phyloP scores from a whole-genome alignment of 2,113 vertebrate species.

The Trachemys scripta region DNA sequence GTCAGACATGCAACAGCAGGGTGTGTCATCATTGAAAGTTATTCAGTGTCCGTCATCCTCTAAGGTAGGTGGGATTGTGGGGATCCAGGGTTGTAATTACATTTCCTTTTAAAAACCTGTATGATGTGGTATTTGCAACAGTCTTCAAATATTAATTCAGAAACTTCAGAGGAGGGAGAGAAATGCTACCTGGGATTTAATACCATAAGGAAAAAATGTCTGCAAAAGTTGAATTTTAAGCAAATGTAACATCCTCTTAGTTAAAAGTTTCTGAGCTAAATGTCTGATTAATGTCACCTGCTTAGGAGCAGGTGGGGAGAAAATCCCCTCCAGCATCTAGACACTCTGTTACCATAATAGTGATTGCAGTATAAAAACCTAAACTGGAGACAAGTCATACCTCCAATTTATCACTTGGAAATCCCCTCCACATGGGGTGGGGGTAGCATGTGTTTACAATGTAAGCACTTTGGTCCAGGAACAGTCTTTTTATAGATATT shows the following conservation, averaged over 20 bases:
- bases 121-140: rapidly evolving
- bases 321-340: neutral
- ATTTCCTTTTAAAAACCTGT: neutral
- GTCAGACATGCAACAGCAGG: neutral
- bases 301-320: neutral
- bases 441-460: rapidly evolving
- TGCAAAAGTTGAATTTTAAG: neutral
- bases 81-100: neutral
- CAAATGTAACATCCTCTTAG: neutral
- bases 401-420: neutral
- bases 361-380: neutral
- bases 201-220: neutral
- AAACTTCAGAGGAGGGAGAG: neutral
- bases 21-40: neutral
- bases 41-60: neutral
- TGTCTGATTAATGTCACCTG: neutral
- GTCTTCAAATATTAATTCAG: neutral
- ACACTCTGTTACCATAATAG: neutral
- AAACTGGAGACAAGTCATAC: neutral
- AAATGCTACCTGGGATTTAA: neutral
- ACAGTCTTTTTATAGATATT: neutral
- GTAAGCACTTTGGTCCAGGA: rapidly evolving
- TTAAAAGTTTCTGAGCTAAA: neutral
- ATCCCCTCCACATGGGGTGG: rapidly evolving
- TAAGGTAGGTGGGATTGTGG: neutral